These are phyloP conservation scores for Hirtodrosophila alboralis DNA, from an alignment of 2,888 invertebrate genomes.

Conservation along the genomic window DNA sequence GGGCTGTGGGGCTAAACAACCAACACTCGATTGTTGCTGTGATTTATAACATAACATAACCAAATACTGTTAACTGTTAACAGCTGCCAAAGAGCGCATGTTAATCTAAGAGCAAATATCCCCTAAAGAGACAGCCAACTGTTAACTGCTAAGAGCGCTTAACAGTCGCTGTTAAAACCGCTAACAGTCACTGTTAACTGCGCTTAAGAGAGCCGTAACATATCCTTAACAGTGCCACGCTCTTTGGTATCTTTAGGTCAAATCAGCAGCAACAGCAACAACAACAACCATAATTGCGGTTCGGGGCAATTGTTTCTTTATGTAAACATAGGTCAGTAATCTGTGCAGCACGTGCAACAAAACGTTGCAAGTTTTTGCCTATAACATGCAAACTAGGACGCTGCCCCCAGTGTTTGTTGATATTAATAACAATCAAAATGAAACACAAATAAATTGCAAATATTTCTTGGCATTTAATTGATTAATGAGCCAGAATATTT, in stretches of 20 bases:
- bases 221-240: conserved; percentile 12
- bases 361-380: conserved; percentile 18
- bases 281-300: too few relatives aligned
- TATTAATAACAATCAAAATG: background rate
- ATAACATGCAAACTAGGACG: too few relatives aligned
- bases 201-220: conserved; percentile 39
- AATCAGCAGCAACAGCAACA: conserved; percentile 9
- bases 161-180: conserved; percentile 32
- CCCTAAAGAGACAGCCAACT: conserved; percentile 36
- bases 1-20: background rate
- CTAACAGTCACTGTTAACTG: conserved; percentile 28
- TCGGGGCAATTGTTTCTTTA: conserved; percentile 13
- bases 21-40: conserved; percentile 55
- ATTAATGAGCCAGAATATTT: conserved; percentile 18
- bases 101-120: conserved; percentile 46
- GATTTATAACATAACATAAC: conserved; percentile 56
- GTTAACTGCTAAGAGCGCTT: background rate
- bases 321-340: conserved; percentile 63
- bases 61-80: background rate
- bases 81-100: conserved; percentile 1
- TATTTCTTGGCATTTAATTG: conserved; percentile 23
- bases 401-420: background rate
- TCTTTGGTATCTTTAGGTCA: conserved; percentile 37
- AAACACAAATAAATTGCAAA: background rate
- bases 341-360: conserved; percentile 36